Evolutionary conservation across 2,797 vertebrate species (phyloP), one percentile per base, ranked within the genome.

Genomic region (Borostomias antarcticus): DNA sequence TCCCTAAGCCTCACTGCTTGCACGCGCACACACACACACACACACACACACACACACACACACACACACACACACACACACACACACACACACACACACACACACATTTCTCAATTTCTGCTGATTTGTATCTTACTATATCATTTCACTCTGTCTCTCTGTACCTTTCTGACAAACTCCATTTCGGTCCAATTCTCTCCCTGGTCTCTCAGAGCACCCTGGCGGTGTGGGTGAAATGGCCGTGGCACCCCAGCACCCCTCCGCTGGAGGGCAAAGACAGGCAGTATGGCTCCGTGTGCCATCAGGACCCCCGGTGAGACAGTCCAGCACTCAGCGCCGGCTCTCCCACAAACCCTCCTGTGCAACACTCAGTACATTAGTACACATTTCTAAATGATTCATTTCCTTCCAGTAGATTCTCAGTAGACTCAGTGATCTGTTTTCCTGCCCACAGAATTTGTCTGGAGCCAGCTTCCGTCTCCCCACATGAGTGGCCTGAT

Each of bases 211-310:
- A 99, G 95, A 96, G 96, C 74, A 98, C 96, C 0, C 81, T 99
- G 79, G 96, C 97, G 0, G 92, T 96, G 57, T 99, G 97, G 96
- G 95, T 98, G 62, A 99, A 98, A 83, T 99, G 97, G 97, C 96
- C 98, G 0, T 47, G 81, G 11, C 94, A 98, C 81, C 85, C 92
- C 77, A 98, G 94, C 68, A 90, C 93, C 50, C 95, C 95, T 0
- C 85, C 89, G 76, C 80, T 97, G 68, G 91, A 90, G 2, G 92
- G 85, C 43, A 86, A 94, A 77, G 86, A 85, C 73, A 91, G 95
- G 69, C 90, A 91, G 26, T 88, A 92, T 1, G 98, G 97, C 56
- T 98, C 98, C 0, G 98, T 99, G 68, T 99, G 98, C 76, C 96
- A 96, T 78, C 98, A 99, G 87, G 98, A 99, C 78, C 98, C 98